Percentiles rank a stretch among this genome's conserved stretches.
These are phyloP conservation scores for Bombus impatiens DNA, from an alignment of 1,140 invertebrate species.

Conservation along the genomic window DNA sequence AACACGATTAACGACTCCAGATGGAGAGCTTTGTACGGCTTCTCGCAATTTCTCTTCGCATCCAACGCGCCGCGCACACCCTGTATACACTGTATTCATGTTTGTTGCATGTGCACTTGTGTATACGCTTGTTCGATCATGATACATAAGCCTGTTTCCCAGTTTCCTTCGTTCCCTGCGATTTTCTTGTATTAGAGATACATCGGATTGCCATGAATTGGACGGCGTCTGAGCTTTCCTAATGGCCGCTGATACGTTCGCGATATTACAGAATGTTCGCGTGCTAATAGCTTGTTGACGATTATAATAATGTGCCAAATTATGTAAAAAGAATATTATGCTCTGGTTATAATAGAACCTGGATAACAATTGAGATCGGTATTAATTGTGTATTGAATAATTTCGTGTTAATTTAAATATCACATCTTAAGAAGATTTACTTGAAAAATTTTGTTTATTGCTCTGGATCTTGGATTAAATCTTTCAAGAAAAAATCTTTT, in stretches of 20 bases:
- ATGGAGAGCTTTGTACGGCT: conserved; percentile 69
- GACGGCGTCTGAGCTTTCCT: no score
- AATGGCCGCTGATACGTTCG: no score
- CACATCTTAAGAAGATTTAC: background rate
- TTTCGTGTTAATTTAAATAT: background rate
- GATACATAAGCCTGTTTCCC: conserved; percentile 8
- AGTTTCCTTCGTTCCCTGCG: background rate
- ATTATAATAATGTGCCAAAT: background rate
- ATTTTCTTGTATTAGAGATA: background rate
- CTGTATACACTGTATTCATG: background rate
- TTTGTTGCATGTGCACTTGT: background rate
- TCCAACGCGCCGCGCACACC: background rate
- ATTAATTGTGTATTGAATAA: background rate
- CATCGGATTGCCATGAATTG: background rate
- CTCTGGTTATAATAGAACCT: no score
- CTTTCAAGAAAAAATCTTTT: background rate
- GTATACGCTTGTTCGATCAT: background rate
- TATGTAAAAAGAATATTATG: background rate
- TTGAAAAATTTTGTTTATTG: background rate
- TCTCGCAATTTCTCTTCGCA: conserved; percentile 57
- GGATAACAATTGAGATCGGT: background rate
- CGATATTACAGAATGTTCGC: background rate
- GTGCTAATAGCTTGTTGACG: background rate
- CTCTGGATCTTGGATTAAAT: no score
- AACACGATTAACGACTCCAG: conserved; percentile 73